phyloP scores from a whole-genome alignment of 2,113 vertebrate species.

The Anarhynchus alexandrinus region DNA sequence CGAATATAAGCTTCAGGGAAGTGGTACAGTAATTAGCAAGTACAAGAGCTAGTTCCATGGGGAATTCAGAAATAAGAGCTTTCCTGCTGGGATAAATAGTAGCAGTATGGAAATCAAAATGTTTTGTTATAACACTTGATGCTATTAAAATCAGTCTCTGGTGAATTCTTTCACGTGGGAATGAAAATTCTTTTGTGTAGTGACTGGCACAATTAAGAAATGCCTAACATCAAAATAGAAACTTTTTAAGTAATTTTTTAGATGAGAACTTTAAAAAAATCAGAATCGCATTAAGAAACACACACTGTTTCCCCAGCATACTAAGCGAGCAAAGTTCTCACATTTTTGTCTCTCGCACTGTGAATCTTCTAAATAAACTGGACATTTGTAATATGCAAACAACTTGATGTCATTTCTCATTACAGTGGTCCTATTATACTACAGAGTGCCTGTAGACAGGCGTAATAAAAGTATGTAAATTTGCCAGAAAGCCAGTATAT shows the following conservation, averaged over 20 bases:
- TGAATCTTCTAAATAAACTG: conserved; percentile 1
- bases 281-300: neutral
- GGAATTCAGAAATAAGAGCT: conserved; percentile 50
- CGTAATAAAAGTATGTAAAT: neutral
- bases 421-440: neutral
- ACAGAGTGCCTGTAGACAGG: neutral
- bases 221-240: conserved; percentile 12
- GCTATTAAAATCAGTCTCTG: conserved; percentile 35
- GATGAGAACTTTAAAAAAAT: neutral
- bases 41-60: conserved; percentile 31
- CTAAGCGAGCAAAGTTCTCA: neutral
- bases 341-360: neutral
- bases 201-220: conserved; percentile 27
- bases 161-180: conserved; percentile 35
- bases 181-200: conserved; percentile 3
- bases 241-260: neutral
- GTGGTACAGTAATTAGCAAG: conserved; percentile 49
- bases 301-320: neutral
- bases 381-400: neutral
- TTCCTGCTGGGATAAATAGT: conserved; percentile 50
- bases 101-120: conserved; percentile 37
- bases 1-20: conserved; percentile 48
- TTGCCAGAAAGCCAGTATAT: neutral
- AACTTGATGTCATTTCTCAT: neutral
- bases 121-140: conserved; percentile 36